Conservation (phyloP, 2,888 invertebrate species). For the Pomacea canaliculata region DNA sequence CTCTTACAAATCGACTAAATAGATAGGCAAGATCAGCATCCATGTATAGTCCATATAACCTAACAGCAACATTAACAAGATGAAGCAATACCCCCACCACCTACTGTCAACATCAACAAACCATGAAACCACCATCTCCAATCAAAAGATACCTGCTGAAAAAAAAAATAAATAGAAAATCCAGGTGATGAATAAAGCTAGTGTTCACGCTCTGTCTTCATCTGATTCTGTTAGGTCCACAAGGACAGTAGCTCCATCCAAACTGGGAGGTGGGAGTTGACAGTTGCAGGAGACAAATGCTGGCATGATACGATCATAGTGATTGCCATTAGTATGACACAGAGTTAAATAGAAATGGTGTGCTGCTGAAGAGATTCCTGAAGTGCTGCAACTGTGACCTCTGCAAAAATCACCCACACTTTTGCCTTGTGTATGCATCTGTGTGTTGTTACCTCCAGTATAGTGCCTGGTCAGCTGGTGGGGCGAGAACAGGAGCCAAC, state of each 20-base stretch:
- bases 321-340: conserved; percentile 62
- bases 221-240: conserved; percentile 45
- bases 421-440: too few relatives aligned
- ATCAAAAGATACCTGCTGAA: too few relatives aligned
- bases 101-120: too few relatives aligned
- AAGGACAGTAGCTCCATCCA: conserved; percentile 43
- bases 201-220: not conserved
- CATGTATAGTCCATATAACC: too few relatives aligned
- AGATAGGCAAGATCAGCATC: too few relatives aligned
- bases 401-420: not conserved
- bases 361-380: too few relatives aligned
- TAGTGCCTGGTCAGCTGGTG: not conserved
- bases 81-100: too few relatives aligned
- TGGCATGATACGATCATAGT: conserved; percentile 56
- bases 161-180: too few relatives aligned
- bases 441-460: not conserved
- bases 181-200: too few relatives aligned
- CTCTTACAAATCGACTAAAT: too few relatives aligned
- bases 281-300: conserved; percentile 50
- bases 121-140: too few relatives aligned
- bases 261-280: conserved; percentile 43
- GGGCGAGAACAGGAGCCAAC: conserved; percentile 56
- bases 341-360: conserved; percentile 52
- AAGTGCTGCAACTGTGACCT: not conserved
- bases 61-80: too few relatives aligned